Conservation (phyloP, 2,888 invertebrate species). For the Standfussiana lucernea region DNA sequence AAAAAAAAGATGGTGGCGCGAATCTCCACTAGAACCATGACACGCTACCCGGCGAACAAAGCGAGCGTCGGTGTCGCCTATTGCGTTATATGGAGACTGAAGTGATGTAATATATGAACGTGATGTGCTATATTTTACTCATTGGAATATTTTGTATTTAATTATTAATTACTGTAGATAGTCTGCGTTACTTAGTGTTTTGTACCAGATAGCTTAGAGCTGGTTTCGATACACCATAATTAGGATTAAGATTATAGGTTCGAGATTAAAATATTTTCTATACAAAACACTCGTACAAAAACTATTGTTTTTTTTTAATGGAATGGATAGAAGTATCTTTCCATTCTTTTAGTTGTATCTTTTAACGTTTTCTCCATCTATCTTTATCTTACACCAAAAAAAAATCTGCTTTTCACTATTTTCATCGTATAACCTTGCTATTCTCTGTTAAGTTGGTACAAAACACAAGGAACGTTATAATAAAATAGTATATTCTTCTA, state of each 20-base stretch:
- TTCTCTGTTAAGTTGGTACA: constrained; percentile 30
- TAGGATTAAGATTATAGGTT: too few relatives aligned
- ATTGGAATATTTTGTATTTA: constrained; percentile 78
- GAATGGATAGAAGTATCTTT: neutral
- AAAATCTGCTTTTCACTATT: neutral
- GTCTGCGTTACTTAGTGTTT: constrained; percentile 40
- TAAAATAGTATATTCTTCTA: constrained; percentile 74
- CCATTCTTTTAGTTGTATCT: too few relatives aligned
- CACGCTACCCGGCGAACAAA: constrained; percentile 43
- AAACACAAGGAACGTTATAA: constrained; percentile 44
- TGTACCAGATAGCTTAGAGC: constrained; percentile 37
- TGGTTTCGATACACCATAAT: too few relatives aligned
- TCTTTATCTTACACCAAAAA: neutral
- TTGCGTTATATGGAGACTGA: constrained; percentile 81
- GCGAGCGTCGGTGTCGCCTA: constrained; percentile 52
- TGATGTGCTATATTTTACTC: constrained; percentile 83
- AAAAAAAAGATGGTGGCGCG: neutral
- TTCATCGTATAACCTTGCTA: neutral
- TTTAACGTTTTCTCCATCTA: neutral
- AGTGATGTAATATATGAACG: constrained; percentile 79
- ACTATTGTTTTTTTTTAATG: neutral
- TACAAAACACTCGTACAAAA: neutral
- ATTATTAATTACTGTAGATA: constrained; percentile 60
- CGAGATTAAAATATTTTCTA: neutral
- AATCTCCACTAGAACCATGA: neutral